Base-by-base conservation (phyloP, 2,888 invertebrate genomes). In the Labia minor region DNA sequence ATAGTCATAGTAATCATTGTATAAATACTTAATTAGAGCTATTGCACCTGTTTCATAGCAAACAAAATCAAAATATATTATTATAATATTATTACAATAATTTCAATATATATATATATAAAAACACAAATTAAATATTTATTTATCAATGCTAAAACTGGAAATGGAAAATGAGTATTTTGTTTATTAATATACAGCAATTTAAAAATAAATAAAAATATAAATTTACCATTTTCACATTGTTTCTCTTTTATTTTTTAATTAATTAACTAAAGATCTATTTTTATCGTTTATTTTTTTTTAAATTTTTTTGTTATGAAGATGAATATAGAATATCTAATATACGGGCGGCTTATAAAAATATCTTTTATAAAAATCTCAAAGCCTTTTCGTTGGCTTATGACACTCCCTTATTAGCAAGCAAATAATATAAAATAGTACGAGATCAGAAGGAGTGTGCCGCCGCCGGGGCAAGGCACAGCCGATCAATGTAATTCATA, bases 401-500 rank as follows among this genome's bases (percentile, higher is more conserved):
- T 49, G 49, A 49, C 49, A 4, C 49, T 49, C 49, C 49, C n/a
- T 49, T 49, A 49, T n/a, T 49, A 49, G 49, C 49, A 49, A 49
- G 49, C 49, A 49, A 49, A 49, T 49, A 49, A 49, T 49, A 49
- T 49, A 49, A 49, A 49, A 49, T 49, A 49, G 49, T 49, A 49
- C 49, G 49, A 49, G 49, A 49, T 49, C 49, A 49, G 49, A 49
- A 49, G 49, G 49, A 49, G 49, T 49, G 49, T 49, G 49, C 49
- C 49, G 49, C 49, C 33, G 37, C 37, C 64, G 63, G 63, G 63
- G 66, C 66, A 66, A 66, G 64, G 20, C 61, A 66, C 63, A 61
- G 61, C 21, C 61, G 61, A 65, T 33, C 21, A 26, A 19, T 64
- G 26, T 64, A 20, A 64, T 21, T 64, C 8, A 19, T 21, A 61